A percentile compares a stretch with the other conserved stretches of the same genome.
These are phyloP conservation scores for Tipula helvola DNA, from an alignment of 2,888 invertebrate species.

Conservation along the genomic window DNA sequence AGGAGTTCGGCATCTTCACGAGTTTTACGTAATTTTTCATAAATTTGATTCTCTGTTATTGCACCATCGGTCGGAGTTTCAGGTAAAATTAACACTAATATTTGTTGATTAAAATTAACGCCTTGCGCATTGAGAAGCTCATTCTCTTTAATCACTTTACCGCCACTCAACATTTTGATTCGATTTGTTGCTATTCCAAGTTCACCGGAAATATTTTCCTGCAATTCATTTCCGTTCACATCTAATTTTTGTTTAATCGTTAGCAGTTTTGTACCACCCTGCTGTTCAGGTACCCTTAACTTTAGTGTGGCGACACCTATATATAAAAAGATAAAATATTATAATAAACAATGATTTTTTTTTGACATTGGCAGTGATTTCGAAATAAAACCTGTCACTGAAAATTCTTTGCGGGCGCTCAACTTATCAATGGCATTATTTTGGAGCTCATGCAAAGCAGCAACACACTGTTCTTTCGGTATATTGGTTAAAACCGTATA, in stretches of 20 bases:
- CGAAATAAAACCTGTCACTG: conserved; percentile 38
- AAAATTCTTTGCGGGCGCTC: conserved; percentile 53
- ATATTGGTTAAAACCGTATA: conserved; percentile 44
- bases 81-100: conserved; percentile 49
- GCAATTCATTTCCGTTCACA: conserved; percentile 42
- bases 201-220: conserved; percentile 39
- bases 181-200: conserved; percentile 23
- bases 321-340: background rate
- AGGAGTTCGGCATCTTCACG: conserved; percentile 43
- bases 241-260: conserved; percentile 45
- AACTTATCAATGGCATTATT: conserved; percentile 57
- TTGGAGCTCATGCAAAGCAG: conserved; percentile 50
- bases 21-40: conserved; percentile 42
- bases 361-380: background rate
- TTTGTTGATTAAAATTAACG: conserved; percentile 52
- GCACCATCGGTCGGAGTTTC: conserved; percentile 33
- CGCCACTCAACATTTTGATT: conserved; percentile 54
- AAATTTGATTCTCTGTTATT: conserved; percentile 39
- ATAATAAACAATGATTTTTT: background rate
- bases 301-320: conserved; percentile 57
- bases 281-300: conserved; percentile 47
- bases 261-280: conserved; percentile 38
- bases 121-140: conserved; percentile 43
- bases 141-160: conserved; percentile 46
- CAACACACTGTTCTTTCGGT: conserved; percentile 38